Percentiles rank a stretch among this genome's conserved stretches.
phyloP scores from a whole-genome alignment of 2,113 vertebrate species.

The Platanista minor region DNA sequence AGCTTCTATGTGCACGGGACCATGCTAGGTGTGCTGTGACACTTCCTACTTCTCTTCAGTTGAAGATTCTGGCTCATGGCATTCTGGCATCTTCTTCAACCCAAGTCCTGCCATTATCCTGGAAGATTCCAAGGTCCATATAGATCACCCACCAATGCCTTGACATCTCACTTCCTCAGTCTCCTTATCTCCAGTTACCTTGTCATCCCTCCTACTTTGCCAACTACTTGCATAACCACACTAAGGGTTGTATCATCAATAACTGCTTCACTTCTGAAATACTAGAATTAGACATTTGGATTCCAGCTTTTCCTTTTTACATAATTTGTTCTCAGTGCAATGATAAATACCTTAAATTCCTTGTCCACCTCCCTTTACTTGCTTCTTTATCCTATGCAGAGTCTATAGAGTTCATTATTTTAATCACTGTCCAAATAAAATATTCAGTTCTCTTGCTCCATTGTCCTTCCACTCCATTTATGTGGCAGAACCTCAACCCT shows the following conservation, averaged over 20 bases:
- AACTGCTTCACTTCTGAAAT: neutral
- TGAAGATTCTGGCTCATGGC: neutral
- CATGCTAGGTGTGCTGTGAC: neutral
- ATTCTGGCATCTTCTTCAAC: neutral
- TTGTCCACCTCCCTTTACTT: neutral
- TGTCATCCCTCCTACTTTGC: neutral
- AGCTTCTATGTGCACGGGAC: neutral
- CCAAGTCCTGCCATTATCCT: neutral
- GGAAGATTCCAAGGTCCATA: neutral
- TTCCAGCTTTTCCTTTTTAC: neutral
- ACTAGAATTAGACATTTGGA: neutral
- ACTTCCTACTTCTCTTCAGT: neutral
- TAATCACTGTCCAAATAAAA: neutral
- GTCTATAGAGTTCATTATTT: neutral
- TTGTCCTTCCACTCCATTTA: neutral
- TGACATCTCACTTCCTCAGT: neutral
- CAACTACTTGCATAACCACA: neutral
- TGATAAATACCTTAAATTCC: neutral
- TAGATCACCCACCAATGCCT: neutral
- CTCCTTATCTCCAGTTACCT: neutral
- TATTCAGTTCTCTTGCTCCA: neutral
- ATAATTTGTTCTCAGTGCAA: neutral
- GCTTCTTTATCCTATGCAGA: neutral
- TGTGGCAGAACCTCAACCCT: neutral
- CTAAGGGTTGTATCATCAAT: neutral